Evolutionary conservation across 1,140 invertebrate species (phyloP).

Genomic region (Eriocheir sinensis): DNA sequence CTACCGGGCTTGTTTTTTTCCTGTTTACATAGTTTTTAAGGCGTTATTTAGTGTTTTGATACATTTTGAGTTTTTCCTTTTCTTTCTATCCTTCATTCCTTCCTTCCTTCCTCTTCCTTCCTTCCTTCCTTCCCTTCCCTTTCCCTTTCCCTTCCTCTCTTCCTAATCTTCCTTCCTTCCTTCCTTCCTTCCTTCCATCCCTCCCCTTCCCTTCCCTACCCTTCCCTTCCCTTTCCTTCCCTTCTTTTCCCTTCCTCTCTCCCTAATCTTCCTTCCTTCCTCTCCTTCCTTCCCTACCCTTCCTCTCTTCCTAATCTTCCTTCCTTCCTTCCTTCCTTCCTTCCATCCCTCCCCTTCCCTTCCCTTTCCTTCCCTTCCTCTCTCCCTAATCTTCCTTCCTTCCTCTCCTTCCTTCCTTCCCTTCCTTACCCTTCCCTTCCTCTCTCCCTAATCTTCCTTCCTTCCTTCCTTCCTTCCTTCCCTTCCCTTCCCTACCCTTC

Average conservation of each 20-base stretch:
- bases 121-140: no score
- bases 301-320: neutral
- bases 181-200: neutral
- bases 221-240: neutral
- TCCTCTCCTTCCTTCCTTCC: no score
- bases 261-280: neutral
- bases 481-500: no score
- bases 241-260: neutral
- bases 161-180: neutral
- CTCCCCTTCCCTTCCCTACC: neutral
- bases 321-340: no score
- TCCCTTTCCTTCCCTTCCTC: no score
- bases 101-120: no score
- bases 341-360: neutral
- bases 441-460: conserved; percentile 83
- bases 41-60: neutral
- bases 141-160: neutral
- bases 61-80: neutral
- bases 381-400: no score
- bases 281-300: neutral
- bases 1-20: no score
- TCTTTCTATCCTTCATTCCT: neutral
- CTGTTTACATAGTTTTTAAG: no score
- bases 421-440: neutral
- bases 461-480: no score